These are phyloP conservation scores for Oreochromis aureus DNA, from an alignment of 2,113 vertebrate genomes.

Conservation along the genomic window DNA sequence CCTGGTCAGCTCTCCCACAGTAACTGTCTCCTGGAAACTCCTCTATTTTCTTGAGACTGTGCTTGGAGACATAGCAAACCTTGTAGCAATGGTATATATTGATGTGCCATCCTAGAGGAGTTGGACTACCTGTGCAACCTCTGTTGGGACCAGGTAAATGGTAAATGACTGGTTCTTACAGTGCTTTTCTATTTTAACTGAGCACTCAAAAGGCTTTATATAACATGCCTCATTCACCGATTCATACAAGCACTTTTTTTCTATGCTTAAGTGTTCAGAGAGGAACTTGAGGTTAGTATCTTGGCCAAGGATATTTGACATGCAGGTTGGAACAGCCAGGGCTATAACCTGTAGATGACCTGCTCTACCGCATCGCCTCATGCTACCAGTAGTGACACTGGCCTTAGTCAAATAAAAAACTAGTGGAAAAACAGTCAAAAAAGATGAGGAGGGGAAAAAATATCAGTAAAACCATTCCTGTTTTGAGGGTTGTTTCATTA, in stretches of 20 bases:
- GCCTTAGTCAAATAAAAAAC: background rate
- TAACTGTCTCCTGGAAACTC: background rate
- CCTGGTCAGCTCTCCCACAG: background rate
- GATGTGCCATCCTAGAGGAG: background rate
- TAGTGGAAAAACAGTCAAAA: background rate
- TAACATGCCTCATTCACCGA: background rate
- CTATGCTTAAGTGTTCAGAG: background rate
- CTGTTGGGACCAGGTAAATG: background rate
- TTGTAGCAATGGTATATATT: background rate
- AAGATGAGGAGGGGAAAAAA: background rate
- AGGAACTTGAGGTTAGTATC: background rate
- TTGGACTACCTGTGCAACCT: background rate
- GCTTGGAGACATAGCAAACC: background rate
- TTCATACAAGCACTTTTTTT: background rate
- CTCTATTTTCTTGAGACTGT: background rate
- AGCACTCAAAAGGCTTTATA: background rate
- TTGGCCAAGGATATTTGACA: background rate
- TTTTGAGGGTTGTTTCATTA: background rate
- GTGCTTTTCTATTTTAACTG: rapidly evolving
- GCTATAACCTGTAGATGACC: background rate
- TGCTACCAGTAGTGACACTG: background rate
- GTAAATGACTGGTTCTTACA: background rate
- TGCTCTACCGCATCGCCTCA: background rate
- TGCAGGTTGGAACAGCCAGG: background rate
- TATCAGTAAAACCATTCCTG: background rate